Evolutionary conservation across 2,797 vertebrate genomes (phyloP).

Genomic region (Sebastes goodei): DNA sequence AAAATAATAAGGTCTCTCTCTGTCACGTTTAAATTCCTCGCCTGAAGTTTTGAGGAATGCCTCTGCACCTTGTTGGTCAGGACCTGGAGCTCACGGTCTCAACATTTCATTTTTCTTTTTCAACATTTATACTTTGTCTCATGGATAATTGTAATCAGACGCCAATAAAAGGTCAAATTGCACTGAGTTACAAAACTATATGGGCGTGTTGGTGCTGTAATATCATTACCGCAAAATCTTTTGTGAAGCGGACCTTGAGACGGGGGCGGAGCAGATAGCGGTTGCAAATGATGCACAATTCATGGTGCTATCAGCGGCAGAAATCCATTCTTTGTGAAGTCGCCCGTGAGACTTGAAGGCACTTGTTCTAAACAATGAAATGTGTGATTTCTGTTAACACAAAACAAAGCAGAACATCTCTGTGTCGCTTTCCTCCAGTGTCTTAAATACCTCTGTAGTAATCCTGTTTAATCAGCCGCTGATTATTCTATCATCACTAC

Average conservation of each 20-base stretch:
- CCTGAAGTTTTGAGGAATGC: background rate
- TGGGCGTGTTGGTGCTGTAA: background rate
- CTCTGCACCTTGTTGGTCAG: too few species aligned
- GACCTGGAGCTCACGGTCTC: background rate
- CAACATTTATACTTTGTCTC: background rate
- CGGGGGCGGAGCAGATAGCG: too few species aligned
- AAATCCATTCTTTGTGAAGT: background rate
- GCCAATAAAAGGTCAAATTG: background rate
- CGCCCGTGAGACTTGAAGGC: background rate
- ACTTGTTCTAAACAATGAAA: background rate
- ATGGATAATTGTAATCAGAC: accelerated
- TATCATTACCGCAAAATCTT: background rate
- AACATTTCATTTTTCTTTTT: background rate
- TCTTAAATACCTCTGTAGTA: slow-evolving; percentile 55
- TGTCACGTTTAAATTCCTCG: background rate
- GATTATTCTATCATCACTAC: slow-evolving; percentile 40
- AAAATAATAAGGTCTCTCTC: background rate
- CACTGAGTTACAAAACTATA: background rate
- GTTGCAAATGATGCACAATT: too few species aligned
- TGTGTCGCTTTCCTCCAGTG: slow-evolving; percentile 13
- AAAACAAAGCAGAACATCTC: background rate
- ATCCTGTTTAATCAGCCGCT: slow-evolving; percentile 42
- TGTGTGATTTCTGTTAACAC: slow-evolving; percentile 3
- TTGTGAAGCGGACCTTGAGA: too few species aligned
- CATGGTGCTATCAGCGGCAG: background rate